Evolutionary conservation across 2,113 vertebrate species (phyloP).

Genomic region (Gnathonemus echidnorhynchus): DNA sequence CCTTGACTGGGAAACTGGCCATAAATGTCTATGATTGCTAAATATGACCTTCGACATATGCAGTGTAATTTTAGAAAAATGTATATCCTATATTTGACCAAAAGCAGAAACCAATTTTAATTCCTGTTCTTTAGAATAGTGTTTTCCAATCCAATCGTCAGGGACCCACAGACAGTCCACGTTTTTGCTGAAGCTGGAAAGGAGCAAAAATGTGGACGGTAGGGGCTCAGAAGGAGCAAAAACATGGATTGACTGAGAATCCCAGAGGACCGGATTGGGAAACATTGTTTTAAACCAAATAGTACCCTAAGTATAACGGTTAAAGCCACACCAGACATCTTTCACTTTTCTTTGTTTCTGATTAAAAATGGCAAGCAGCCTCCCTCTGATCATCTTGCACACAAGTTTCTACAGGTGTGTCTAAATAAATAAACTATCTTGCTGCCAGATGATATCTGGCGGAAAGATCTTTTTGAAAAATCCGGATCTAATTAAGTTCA

Average conservation of each 20-base stretch:
- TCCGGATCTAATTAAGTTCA: not conserved
- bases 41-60: not conserved
- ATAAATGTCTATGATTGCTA: not conserved
- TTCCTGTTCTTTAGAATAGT: not conserved
- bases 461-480: not conserved
- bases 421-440: not conserved
- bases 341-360: not conserved
- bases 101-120: not conserved
- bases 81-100: not conserved
- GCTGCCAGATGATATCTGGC: not conserved
- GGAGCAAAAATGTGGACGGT: too few relatives aligned
- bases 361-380: not conserved
- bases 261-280: not conserved
- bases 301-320: not conserved
- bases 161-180: not conserved
- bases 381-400: not conserved
- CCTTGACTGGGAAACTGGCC: too few relatives aligned
- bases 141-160: not conserved
- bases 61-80: not conserved
- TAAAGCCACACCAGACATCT: not conserved
- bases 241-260: not conserved
- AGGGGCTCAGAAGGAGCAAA: not conserved
- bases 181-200: not conserved
- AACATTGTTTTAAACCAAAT: not conserved
- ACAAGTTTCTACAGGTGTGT: not conserved